phyloP scores from a whole-genome alignment of 2,797 vertebrate genomes.

The Sebastes wilsoni region DNA sequence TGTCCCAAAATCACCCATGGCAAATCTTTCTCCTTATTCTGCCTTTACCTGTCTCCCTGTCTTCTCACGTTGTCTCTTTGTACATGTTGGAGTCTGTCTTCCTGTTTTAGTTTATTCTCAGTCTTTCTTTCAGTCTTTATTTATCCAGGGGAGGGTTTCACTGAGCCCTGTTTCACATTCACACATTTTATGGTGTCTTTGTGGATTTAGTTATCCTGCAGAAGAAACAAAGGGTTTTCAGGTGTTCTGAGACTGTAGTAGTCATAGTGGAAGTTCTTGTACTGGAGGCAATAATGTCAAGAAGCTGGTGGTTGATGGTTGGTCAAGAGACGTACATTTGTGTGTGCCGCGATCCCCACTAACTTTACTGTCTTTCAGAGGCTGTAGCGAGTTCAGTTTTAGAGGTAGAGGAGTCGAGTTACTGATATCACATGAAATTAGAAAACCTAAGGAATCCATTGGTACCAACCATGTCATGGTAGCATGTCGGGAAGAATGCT shows the following conservation, averaged over 20 bases:
- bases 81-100: neutral
- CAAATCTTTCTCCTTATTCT: conserved; percentile 5
- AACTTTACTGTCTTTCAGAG: too few species aligned
- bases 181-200: neutral
- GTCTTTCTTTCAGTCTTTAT: conserved; percentile 5
- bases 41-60: conserved; percentile 13
- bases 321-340: neutral
- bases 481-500: too few species aligned
- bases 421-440: too few species aligned
- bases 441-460: too few species aligned
- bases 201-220: neutral
- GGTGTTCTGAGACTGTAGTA: neutral
- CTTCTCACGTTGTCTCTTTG: neutral
- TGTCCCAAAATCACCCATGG: conserved; percentile 22
- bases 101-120: neutral
- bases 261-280: neutral
- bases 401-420: too few species aligned
- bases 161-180: conserved; percentile 9
- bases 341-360: neutral
- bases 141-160: neutral
- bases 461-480: too few species aligned
- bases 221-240: neutral
- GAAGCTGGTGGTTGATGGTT: too few species aligned
- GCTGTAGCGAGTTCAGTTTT: too few species aligned
- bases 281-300: neutral